phyloP scores from a whole-genome alignment of 2,113 vertebrate species.

The rat (Rattus norvegicus) region GRCr8 NC_086039.1:68666001-68666500 shows the following conservation, averaged over 20 bases:
- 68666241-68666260: not conserved
- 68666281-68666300: not conserved
- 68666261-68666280: not conserved
- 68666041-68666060: conserved; percentile 26
- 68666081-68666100: not conserved
- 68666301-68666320: not conserved
- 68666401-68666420: not conserved
- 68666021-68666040: not conserved
- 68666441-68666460: not conserved
- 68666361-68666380: not conserved
- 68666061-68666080: not conserved
- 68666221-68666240: not conserved
- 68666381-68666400: not conserved
- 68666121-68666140: not conserved
- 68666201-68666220: not conserved
- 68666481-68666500: too few relatives aligned
- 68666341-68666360: not conserved
- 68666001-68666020: not conserved
- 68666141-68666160: not conserved
- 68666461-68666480: not conserved
- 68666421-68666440: not conserved
- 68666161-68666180: not conserved
- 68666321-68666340: not conserved
- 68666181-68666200: not conserved
- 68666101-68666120: not conserved